Evolutionary conservation across 2,888 invertebrate genomes (phyloP), one percentile per base, ranked within the genome.

Genomic region (Cecidostiba fungosa): DNA sequence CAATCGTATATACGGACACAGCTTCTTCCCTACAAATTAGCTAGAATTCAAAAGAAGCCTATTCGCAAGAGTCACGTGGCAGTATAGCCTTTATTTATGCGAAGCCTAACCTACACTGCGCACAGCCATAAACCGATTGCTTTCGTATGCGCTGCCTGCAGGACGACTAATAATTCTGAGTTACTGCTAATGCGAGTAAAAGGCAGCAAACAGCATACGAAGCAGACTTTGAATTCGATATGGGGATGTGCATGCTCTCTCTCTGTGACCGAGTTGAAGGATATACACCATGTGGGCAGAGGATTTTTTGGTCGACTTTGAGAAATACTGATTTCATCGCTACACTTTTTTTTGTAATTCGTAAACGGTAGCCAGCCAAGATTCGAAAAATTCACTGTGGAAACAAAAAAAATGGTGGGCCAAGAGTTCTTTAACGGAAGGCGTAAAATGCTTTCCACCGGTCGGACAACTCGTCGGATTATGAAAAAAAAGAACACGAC

Each of bases 401-500:
- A 50, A 23, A 26, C 29, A 32, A n/a, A 43, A 32, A 29, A 19
- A 79, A 14, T 12, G 39, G 36, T 23, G 79, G 72, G 86, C 16
- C 32, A 50, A 54, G 50, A 16, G 59, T 32, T n/a, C 54, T n/a
- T 54, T 59, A 16, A 54, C 14, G 32, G 6, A n/a, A 14, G 12
- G 50, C 83, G 86, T 88, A 89, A 89, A 87, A 84, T 79, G 89
- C 88, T 92, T 92, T 91, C 91, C 92, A 92, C 92, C 92, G 92
- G 89, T 59, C 87, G 88, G 54, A 39, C 85, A 23, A 86, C 72
- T 69, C 70, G 83, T 88, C 89, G 92, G 92, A 92, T 92, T 92
- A 92, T 92, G 92, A 92, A 92, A 92, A 92, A 92, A 92, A 92
- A 92, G 87, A 85, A 88, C 83, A 86, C 89, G n/a, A 90, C 69